phyloP scores from a whole-genome alignment of 2,888 invertebrate genomes.

The Orthonychiurus folsomi region DNA sequence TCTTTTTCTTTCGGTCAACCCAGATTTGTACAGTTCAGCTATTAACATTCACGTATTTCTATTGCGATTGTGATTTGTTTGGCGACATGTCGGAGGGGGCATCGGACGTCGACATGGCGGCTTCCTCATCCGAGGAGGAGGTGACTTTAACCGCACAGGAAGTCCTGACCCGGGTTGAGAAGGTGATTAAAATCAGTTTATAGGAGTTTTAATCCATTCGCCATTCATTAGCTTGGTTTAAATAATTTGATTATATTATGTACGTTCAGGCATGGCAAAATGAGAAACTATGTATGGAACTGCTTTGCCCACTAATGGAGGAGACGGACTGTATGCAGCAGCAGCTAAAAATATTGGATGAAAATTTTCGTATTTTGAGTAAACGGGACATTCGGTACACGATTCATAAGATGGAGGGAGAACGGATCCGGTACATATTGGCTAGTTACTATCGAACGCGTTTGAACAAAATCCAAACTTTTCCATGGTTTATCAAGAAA shows the following conservation, averaged over 20 bases:
- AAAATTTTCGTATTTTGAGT: not conserved
- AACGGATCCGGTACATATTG: slow-evolving; percentile 2
- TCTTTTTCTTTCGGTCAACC: too few species aligned
- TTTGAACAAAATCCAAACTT: slow-evolving; percentile 8
- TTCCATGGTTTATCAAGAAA: slow-evolving; percentile 4
- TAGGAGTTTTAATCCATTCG: not conserved
- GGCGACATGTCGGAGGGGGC: too few species aligned
- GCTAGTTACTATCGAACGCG: not conserved
- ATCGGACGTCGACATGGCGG: too few species aligned
- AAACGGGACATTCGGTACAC: not conserved
- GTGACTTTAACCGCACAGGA: not conserved
- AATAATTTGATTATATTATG: not conserved
- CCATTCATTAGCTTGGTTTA: not conserved
- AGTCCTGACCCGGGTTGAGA: not conserved
- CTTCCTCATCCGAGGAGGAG: too few species aligned
- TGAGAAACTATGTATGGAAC: slow-evolving; percentile 5
- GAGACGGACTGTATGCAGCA: not conserved
- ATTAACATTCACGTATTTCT: too few species aligned
- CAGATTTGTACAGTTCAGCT: too few species aligned
- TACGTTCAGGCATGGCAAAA: slow-evolving; percentile 8
- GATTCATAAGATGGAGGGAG: slow-evolving; percentile 9
- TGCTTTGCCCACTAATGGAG: not conserved
- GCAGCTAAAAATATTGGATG: not conserved
- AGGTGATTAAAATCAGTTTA: not conserved
- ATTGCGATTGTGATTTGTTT: too few species aligned